phyloP scores from a whole-genome alignment of 1,140 invertebrate genomes.

The Drosophila miranda region DNA sequence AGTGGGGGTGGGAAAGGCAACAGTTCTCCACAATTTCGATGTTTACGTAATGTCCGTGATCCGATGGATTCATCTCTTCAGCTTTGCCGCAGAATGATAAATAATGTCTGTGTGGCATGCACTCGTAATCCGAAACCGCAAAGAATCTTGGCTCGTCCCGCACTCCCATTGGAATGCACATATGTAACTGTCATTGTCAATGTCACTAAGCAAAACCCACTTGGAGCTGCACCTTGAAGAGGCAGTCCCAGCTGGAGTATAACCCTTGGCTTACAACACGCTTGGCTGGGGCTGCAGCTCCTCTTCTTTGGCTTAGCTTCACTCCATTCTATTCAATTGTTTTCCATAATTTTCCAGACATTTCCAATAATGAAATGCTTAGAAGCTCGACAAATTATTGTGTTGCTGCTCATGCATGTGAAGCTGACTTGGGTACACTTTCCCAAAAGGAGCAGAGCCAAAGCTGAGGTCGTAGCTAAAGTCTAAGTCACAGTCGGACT shows the following conservation, averaged over 20 bases:
- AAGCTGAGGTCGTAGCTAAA: not conserved
- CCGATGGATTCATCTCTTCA: slow-evolving; percentile 1
- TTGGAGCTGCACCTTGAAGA: not conserved
- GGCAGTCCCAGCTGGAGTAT: not conserved
- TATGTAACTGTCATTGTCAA: slow-evolving; percentile 70
- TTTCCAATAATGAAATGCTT: slow-evolving; percentile 50
- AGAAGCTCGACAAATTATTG: slow-evolving; percentile 52
- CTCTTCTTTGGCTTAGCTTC: not conserved
- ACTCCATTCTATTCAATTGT: slow-evolving; percentile 17
- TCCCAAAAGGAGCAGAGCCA: slow-evolving; percentile 31
- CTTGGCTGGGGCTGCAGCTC: slow-evolving; percentile 29
- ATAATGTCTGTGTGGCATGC: slow-evolving; percentile 48
- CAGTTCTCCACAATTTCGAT: slow-evolving; percentile 26
- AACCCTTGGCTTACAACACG: slow-evolving; percentile 23
- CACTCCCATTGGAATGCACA: slow-evolving; percentile 43
- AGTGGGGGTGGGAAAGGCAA: not conserved
- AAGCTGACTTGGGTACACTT: slow-evolving; percentile 15
- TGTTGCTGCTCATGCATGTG: slow-evolving; percentile 49
- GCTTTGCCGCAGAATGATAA: not conserved
- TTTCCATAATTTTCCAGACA: slow-evolving; percentile 8
- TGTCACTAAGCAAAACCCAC: slow-evolving; percentile 42
- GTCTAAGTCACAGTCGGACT: not conserved
- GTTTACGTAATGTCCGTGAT: slow-evolving; percentile 47
- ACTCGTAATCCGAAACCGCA: slow-evolving; percentile 47
- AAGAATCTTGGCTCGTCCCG: slow-evolving; percentile 23